Evolutionary conservation across 2,113 vertebrate genomes (phyloP).

Genomic region (Corythoichthys haematopterus): DNA sequence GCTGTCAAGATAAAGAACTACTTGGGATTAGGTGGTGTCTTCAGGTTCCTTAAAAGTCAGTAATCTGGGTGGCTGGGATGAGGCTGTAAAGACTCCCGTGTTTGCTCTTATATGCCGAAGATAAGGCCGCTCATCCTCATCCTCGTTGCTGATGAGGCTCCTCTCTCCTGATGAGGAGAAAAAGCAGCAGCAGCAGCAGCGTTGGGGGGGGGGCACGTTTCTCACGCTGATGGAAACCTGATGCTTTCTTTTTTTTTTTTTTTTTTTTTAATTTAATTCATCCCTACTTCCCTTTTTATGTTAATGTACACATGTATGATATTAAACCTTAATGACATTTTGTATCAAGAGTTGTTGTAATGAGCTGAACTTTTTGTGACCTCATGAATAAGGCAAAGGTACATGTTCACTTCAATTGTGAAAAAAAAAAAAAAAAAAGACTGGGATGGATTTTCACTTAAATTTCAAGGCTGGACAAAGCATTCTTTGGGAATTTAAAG

Average conservation of each 20-base stretch:
- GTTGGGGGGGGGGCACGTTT: neutral
- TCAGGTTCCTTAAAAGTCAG: conserved; percentile 60
- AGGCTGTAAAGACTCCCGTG: conserved; percentile 57
- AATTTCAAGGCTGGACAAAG: conserved; percentile 55
- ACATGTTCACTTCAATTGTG: conserved; percentile 54
- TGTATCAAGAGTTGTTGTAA: conserved; percentile 27
- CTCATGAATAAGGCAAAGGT: conserved; percentile 33
- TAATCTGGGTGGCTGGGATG: conserved; percentile 49
- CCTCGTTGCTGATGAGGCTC: conserved; percentile 32
- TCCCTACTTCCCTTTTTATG: conserved; percentile 7
- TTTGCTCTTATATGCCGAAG: conserved; percentile 66
- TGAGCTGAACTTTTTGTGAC: conserved; percentile 51
- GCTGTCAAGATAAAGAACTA: conserved; percentile 74
- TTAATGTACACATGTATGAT: conserved; percentile 2
- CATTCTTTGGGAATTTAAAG: conserved; percentile 65
- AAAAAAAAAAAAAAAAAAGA: conserved; percentile 35
- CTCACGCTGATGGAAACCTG: conserved; percentile 7
- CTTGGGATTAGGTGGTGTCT: conserved; percentile 65
- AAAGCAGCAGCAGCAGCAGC: conserved; percentile 17
- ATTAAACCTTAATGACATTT: conserved; percentile 12
- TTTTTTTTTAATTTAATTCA: conserved; percentile 1
- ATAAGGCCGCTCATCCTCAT: conserved; percentile 54
- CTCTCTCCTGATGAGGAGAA: conserved; percentile 28
- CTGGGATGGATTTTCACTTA: conserved; percentile 65
- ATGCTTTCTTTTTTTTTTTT: conserved; percentile 6